Conservation (phyloP, 2,888 invertebrate genomes). For the Furcula furcula region DNA sequence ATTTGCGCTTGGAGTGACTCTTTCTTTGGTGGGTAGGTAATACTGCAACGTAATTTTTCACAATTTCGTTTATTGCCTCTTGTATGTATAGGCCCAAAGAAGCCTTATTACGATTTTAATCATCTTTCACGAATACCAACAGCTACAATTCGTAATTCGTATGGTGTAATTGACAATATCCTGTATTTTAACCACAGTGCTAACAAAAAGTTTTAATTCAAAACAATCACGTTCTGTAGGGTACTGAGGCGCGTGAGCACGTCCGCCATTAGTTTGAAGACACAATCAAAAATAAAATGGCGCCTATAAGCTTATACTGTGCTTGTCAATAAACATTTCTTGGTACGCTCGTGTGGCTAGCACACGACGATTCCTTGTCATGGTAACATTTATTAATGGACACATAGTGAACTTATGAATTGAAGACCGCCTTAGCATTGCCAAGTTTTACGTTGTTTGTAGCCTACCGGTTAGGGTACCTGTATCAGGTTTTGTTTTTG, state of each 20-base stretch:
- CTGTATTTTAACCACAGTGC: too few species aligned
- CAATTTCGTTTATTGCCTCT: too few species aligned
- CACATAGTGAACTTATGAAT: slow-evolving; percentile 20
- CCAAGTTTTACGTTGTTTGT: neutral
- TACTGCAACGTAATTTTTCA: too few species aligned
- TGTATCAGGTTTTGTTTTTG: too few species aligned
- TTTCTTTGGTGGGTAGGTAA: too few species aligned
- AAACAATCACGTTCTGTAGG: slow-evolving; percentile 42
- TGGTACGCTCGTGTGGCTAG: slow-evolving; percentile 41
- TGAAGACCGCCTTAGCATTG: neutral
- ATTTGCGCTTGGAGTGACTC: neutral
- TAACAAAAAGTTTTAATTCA: slow-evolving; percentile 11
- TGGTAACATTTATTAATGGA: slow-evolving; percentile 33
- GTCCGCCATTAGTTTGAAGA: slow-evolving; percentile 37
- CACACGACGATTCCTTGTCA: slow-evolving; percentile 46
- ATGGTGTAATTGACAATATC: too few species aligned
- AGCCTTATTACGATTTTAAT: too few species aligned
- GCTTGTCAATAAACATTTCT: slow-evolving; percentile 47
- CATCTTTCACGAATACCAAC: too few species aligned
- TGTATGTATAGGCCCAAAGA: too few species aligned
- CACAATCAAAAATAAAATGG: slow-evolving; percentile 58
- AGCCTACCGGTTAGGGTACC: too few species aligned
- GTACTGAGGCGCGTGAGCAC: slow-evolving; percentile 48
- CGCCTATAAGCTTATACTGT: slow-evolving; percentile 42
- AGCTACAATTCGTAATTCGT: too few species aligned